Conservation (phyloP, 1,140 invertebrate species). For the Samia ricini region DNA sequence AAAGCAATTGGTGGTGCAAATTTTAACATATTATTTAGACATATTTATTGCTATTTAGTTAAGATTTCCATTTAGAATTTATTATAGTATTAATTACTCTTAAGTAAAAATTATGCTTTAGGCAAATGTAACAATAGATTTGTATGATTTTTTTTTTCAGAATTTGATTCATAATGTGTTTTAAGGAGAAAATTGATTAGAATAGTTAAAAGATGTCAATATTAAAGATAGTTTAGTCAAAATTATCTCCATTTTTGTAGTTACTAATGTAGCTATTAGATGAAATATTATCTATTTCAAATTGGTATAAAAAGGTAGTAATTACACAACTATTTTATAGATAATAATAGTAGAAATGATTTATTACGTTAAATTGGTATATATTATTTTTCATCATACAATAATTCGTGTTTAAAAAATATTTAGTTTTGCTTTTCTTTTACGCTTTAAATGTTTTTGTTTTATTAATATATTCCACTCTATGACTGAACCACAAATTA, state of each 20-base stretch:
- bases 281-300: constrained; percentile 17
- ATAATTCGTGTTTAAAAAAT: constrained; percentile 37
- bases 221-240: constrained; percentile 12
- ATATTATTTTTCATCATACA: constrained; percentile 6
- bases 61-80: constrained; percentile 55
- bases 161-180: constrained; percentile 24
- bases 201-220: constrained; percentile 30
- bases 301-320: background rate
- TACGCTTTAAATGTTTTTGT: constrained; percentile 65
- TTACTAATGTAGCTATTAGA: constrained; percentile 49
- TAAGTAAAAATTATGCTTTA: constrained; percentile 55
- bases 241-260: constrained; percentile 18
- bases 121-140: constrained; percentile 37
- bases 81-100: constrained; percentile 41
- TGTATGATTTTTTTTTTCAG: background rate
- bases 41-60: constrained; percentile 59
- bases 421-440: constrained; percentile 65
- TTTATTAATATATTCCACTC: constrained; percentile 36
- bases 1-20: constrained; percentile 74
- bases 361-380: background rate
- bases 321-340: background rate
- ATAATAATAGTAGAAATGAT: background rate
- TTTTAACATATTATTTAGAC: constrained; percentile 46
- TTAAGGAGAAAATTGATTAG: constrained; percentile 30
- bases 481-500: constrained; percentile 66